These are phyloP conservation scores for Griposia aprilina DNA, from an alignment of 2,888 invertebrate genomes.

Conservation along the genomic window DNA sequence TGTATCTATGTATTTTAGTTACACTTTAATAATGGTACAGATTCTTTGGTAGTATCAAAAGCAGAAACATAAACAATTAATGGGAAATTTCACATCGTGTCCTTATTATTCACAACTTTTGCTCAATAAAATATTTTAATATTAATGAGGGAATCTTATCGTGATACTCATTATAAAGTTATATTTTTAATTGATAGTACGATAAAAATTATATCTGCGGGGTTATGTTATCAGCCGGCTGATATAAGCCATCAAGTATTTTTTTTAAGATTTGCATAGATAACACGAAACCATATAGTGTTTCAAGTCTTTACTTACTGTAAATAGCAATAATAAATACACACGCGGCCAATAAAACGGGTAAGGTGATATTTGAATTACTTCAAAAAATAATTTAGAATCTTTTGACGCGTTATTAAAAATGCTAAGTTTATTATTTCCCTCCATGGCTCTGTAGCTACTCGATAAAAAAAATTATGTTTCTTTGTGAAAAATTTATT, in stretches of 20 bases:
- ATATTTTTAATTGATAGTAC: slow-evolving; percentile 15
- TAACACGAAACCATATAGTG: slow-evolving; percentile 23
- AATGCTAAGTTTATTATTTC: slow-evolving; percentile 55
- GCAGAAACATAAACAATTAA: background rate
- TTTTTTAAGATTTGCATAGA: slow-evolving; percentile 16
- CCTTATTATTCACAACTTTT: background rate
- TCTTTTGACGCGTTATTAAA: slow-evolving; percentile 41
- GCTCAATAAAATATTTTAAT: slow-evolving; percentile 18
- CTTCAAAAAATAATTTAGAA: slow-evolving; percentile 38
- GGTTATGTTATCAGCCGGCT: background rate
- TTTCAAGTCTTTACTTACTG: slow-evolving; percentile 16
- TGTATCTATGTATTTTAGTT: no score
- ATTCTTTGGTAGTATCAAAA: background rate
- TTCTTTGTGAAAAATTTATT: slow-evolving; percentile 54
- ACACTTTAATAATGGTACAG: background rate
- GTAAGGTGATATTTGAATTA: slow-evolving; percentile 44
- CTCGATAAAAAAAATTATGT: slow-evolving; percentile 44
- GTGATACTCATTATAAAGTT: slow-evolving; percentile 28
- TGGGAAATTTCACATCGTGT: background rate
- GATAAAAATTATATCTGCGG: slow-evolving; percentile 4
- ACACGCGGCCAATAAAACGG: slow-evolving; percentile 32
- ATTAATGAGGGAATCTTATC: slow-evolving; percentile 19
- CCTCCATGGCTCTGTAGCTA: slow-evolving; percentile 40
- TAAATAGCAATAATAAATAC: slow-evolving; percentile 37
- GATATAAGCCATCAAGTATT: slow-evolving; percentile 7